Percentiles rank a stretch among this genome's conserved stretches.
phyloP scores from a whole-genome alignment of 2,888 invertebrate species.

The Drosophila paranaensis region DNA sequence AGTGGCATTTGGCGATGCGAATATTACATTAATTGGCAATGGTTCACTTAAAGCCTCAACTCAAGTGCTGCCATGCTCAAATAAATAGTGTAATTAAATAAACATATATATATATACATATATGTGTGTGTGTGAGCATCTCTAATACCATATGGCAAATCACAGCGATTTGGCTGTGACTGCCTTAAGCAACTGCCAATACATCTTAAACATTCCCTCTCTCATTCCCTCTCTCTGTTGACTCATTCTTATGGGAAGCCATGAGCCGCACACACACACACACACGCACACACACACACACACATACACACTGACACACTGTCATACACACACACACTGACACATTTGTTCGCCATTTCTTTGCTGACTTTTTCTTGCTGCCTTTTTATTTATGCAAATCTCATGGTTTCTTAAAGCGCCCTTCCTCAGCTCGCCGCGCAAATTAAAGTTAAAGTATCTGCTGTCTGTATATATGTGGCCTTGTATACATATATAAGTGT shows the following conservation, averaged over 20 bases:
- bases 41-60: neutral
- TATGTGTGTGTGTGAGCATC: neutral
- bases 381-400: conserved; percentile 65
- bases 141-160: conserved; percentile 14
- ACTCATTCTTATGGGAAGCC: conserved; percentile 19
- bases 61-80: neutral
- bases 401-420: conserved; percentile 61
- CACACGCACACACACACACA: neutral
- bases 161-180: conserved; percentile 4
- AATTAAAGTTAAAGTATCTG: conserved; percentile 21
- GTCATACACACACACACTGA: neutral
- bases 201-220: conserved; percentile 4
- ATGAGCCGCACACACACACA: conserved; percentile 14
- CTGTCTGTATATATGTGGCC: conserved; percentile 3
- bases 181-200: conserved; percentile 13
- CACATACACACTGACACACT: neutral
- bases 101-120: too few species aligned
- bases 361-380: conserved; percentile 12
- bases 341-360: conserved; percentile 1
- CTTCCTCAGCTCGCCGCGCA: conserved; percentile 10
- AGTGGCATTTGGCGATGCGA: neutral
- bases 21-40: neutral
- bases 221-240: conserved; percentile 2
- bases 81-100: neutral
- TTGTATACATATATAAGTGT: conserved; percentile 1